These are phyloP conservation scores for Epizoanthus stellaris DNA, from an alignment of 92 coral and sea anemone species.

Conservation along the genomic window DNA sequence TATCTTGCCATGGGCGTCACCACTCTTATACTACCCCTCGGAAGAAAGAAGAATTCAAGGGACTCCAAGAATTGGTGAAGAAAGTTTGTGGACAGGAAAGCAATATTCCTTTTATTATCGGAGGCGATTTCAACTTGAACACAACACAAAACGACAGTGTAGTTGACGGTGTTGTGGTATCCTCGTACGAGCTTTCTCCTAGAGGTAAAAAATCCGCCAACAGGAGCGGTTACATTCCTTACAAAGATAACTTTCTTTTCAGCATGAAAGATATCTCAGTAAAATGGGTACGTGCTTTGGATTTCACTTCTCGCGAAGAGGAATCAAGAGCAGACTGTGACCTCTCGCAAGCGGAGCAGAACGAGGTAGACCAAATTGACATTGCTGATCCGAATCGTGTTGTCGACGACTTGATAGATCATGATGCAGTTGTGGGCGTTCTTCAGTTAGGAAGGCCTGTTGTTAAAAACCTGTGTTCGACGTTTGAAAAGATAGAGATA, in stretches of 20 bases:
- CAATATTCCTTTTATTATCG: conserved; percentile 28
- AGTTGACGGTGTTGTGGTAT: background rate
- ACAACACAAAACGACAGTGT: background rate
- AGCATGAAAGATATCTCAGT: background rate
- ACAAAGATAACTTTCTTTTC: conserved; percentile 39
- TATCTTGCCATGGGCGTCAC: conserved; percentile 54
- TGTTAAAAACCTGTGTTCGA: background rate
- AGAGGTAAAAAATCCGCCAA: background rate
- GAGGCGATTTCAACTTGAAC: conserved; percentile 54
- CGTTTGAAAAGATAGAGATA: background rate
- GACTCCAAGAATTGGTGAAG: background rate
- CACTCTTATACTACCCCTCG: no score
- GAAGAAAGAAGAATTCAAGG: background rate
- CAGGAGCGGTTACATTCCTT: background rate
- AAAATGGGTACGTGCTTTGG: background rate
- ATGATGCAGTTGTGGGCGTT: conserved; percentile 32
- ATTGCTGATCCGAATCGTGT: background rate
- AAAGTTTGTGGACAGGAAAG: background rate
- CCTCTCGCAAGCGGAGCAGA: background rate
- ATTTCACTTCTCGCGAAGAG: background rate
- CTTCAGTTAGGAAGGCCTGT: conserved; percentile 2
- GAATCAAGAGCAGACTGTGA: background rate
- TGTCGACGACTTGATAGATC: conserved; percentile 15
- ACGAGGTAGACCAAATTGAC: background rate
- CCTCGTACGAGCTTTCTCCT: background rate